A percentile compares a stretch with the other conserved stretches of the same genome.
These are phyloP conservation scores for Tinamus guttatus DNA, from an alignment of 2,113 vertebrate genomes.

Conservation along the genomic window DNA sequence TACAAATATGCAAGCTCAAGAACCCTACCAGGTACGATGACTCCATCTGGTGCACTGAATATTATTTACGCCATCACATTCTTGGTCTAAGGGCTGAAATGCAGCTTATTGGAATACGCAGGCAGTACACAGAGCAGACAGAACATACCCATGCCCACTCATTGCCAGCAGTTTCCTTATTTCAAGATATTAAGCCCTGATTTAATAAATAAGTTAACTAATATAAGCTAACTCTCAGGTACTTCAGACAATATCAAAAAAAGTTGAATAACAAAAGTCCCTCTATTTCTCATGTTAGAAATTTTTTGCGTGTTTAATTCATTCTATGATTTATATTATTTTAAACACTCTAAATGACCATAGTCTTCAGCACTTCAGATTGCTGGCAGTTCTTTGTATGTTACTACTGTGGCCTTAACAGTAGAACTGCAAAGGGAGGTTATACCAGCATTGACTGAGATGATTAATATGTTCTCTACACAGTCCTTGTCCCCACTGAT, in stretches of 20 bases:
- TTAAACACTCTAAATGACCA: not conserved
- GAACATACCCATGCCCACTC: not conserved
- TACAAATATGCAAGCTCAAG: not conserved
- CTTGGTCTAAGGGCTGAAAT: not conserved
- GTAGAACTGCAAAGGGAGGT: not conserved
- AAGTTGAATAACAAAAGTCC: not conserved
- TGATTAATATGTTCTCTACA: not conserved
- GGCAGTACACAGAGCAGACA: not conserved
- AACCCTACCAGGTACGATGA: not conserved
- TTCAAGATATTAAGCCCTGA: not conserved
- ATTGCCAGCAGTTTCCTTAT: not conserved
- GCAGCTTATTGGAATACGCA: not conserved
- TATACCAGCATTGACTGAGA: not conserved
- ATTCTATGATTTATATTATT: not conserved
- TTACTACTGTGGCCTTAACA: not conserved
- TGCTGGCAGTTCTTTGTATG: not conserved
- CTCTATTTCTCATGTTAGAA: not conserved
- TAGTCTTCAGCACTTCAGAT: not conserved
- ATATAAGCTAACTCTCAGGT: not conserved
- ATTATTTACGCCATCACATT: rapidly evolving
- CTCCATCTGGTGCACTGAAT: not conserved
- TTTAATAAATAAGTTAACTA: not conserved
- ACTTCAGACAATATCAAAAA: not conserved
- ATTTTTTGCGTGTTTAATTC: not conserved
- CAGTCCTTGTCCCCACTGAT: not conserved